These are phyloP conservation scores for Ptychochromis oligacanthus DNA, from an alignment of 2,113 vertebrate species.

Conservation along the genomic window DNA sequence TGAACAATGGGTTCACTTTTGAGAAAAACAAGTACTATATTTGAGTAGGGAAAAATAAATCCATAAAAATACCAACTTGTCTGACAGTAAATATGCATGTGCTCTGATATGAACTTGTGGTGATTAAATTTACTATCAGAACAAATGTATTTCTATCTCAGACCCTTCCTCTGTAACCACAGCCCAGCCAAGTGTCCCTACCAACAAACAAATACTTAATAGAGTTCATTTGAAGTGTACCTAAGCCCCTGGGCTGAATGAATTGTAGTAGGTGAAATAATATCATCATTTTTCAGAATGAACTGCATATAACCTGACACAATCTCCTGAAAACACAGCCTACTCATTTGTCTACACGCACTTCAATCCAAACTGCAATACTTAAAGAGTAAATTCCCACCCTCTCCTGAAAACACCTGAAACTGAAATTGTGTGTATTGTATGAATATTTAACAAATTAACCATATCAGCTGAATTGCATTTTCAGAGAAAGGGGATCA, in stretches of 20 bases:
- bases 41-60: neutral
- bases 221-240: constrained; percentile 9
- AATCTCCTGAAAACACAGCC: neutral
- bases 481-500: constrained; percentile 27
- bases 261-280: neutral
- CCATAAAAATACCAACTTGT: neutral
- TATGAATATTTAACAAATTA: neutral
- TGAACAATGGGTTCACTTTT: neutral
- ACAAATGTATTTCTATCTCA: neutral
- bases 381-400: neutral
- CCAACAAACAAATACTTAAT: fast-evolving
- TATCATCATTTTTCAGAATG: neutral
- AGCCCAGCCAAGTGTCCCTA: neutral
- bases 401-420: fast-evolving
- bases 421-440: neutral
- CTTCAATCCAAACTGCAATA: neutral
- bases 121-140: neutral
- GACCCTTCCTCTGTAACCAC: neutral
- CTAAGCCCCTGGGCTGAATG: neutral
- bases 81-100: neutral
- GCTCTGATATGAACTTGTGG: neutral
- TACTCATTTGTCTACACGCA: neutral
- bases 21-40: neutral
- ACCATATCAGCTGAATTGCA: neutral
- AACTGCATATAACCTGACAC: neutral